phyloP scores from a whole-genome alignment of 2,113 vertebrate species.

The Sinocyclocheilus grahami region DNA sequence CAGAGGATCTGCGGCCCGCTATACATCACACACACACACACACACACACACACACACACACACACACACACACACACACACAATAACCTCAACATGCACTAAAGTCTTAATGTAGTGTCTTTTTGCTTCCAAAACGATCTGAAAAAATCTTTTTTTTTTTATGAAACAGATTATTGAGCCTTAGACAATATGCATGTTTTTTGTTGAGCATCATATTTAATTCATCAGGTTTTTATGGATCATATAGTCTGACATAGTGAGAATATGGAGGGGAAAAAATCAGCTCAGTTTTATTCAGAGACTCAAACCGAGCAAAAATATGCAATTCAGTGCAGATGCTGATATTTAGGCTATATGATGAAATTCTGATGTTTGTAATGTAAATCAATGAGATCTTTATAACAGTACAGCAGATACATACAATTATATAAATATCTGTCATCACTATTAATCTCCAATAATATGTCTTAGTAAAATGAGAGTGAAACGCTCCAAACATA shows the following conservation, averaged over 20 bases:
- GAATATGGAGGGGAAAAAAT: no score
- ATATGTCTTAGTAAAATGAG: not conserved
- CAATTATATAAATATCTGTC: no score
- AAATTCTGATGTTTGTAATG: no score
- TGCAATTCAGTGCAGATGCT: not conserved
- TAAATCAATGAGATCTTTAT: no score
- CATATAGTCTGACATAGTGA: not conserved
- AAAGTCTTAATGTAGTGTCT: not conserved
- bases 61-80: slow-evolving; percentile 51
- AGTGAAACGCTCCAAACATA: not conserved
- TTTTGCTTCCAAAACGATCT: not conserved
- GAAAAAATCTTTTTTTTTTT: no score
- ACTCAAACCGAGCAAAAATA: no score
- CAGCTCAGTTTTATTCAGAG: no score
- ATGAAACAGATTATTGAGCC: no score
- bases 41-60: slow-evolving; percentile 50
- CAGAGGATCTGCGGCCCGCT: slow-evolving; percentile 57
- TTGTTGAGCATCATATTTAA: no score
- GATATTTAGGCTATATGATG: not conserved
- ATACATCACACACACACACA: slow-evolving; percentile 53
- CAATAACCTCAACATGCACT: not conserved
- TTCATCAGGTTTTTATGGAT: no score
- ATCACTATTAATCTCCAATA: not conserved
- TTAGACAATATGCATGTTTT: no score
- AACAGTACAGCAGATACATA: no score